Evolutionary conservation across 2,888 invertebrate genomes (phyloP).

Genomic region (Falcaria lacertinaria): DNA sequence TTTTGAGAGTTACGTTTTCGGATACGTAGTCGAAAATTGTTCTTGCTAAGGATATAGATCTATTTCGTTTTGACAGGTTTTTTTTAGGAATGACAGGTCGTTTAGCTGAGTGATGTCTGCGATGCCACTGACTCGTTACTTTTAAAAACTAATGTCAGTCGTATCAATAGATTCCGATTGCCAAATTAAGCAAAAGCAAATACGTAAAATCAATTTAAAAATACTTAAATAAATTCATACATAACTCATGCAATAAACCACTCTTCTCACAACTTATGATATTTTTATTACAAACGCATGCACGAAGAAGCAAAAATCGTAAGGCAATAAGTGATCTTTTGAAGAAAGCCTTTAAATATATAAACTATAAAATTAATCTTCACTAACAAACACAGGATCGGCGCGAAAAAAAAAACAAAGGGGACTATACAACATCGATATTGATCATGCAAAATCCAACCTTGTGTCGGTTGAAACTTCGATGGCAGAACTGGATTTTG

Average conservation of each 20-base stretch:
- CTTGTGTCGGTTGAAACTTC: slow-evolving; percentile 72
- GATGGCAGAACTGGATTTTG: slow-evolving; percentile 71
- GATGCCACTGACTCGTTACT: too few species aligned
- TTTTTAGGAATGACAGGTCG: too few species aligned
- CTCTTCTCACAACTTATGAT: background rate
- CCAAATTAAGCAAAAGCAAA: background rate
- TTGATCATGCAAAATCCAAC: slow-evolving; percentile 42
- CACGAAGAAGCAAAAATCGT: slow-evolving; percentile 22
- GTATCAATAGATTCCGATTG: background rate
- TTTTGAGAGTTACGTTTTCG: too few species aligned
- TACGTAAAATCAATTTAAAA: background rate
- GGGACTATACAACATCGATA: slow-evolving; percentile 30
- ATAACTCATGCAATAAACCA: background rate
- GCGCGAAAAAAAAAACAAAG: slow-evolving; percentile 35
- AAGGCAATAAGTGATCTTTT: slow-evolving; percentile 42
- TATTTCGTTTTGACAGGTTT: too few species aligned
- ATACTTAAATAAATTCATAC: background rate
- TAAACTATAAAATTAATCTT: slow-evolving; percentile 24
- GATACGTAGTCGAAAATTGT: too few species aligned
- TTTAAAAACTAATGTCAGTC: background rate
- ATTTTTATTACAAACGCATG: slow-evolving; percentile 18
- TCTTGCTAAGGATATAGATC: too few species aligned
- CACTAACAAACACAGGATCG: slow-evolving; percentile 36
- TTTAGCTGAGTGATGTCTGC: too few species aligned
- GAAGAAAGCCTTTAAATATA: slow-evolving; percentile 30